Evolutionary conservation across 2,113 vertebrate genomes (phyloP).

Genomic region (Plotosus lineatus): DNA sequence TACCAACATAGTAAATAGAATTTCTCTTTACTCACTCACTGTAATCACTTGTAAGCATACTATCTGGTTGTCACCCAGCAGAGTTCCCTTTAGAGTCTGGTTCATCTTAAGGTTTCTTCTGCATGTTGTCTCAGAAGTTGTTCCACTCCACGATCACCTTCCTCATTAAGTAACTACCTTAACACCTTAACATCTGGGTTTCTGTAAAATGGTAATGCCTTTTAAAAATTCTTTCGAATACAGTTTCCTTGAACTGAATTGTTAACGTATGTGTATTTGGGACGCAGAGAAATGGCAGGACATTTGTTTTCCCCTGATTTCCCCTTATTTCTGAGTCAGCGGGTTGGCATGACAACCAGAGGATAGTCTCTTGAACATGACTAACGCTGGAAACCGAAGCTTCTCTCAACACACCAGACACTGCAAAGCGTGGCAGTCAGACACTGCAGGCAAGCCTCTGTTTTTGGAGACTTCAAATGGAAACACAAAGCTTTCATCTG

Average conservation of each 20-base stretch:
- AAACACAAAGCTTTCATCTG: slow-evolving; percentile 58
- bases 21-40: slow-evolving; percentile 4
- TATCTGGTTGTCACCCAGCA: neutral
- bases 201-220: neutral
- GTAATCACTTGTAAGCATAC: neutral
- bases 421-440: slow-evolving; percentile 64
- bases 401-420: slow-evolving; percentile 58
- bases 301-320: slow-evolving; percentile 18
- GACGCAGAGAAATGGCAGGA: neutral
- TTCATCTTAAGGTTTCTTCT: slow-evolving; percentile 1
- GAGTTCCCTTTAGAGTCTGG: slow-evolving; percentile 1
- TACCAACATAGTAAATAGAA: neutral
- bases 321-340: slow-evolving; percentile 45
- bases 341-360: slow-evolving; percentile 45
- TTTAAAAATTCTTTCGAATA: neutral
- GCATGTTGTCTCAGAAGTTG: neutral
- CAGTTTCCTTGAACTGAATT: neutral
- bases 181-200: neutral
- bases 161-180: neutral
- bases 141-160: neutral
- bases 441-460: slow-evolving; percentile 56
- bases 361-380: slow-evolving; percentile 56
- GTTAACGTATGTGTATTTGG: neutral
- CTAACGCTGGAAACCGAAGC: slow-evolving; percentile 55
- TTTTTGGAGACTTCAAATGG: slow-evolving; percentile 62